Percentiles rank a stretch among this genome's conserved stretches.
These are phyloP conservation scores for Chaetura pelagica DNA, from an alignment of 2,113 vertebrate species.

Conservation along the genomic window DNA sequence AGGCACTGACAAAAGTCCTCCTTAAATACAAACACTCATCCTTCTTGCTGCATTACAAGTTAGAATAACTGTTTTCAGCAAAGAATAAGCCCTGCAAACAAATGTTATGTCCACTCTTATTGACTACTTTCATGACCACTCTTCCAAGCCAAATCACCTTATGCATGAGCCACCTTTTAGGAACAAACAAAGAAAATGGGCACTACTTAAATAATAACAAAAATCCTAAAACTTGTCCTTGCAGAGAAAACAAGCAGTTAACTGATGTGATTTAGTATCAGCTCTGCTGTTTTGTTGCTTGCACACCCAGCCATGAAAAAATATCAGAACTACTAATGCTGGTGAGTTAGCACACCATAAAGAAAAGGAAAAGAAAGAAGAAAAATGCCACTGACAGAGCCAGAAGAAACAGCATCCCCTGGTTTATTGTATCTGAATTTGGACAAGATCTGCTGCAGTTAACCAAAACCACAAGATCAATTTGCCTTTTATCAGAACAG, in stretches of 20 bases:
- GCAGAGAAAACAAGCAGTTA: background rate
- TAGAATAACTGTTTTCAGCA: background rate
- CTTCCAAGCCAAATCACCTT: background rate
- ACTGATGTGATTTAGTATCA: background rate
- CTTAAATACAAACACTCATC: background rate
- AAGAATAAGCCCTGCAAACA: background rate
- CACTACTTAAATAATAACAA: background rate
- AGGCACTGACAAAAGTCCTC: constrained; percentile 73
- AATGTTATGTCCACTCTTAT: background rate
- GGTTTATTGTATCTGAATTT: background rate
- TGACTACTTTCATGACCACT: background rate
- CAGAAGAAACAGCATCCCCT: background rate
- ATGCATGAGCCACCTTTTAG: constrained; percentile 48
- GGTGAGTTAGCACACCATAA: background rate
- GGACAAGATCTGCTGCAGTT: background rate
- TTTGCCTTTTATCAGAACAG: background rate
- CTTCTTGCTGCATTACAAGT: background rate
- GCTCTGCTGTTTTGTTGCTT: background rate
- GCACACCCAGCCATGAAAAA: background rate
- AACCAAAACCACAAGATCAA: background rate
- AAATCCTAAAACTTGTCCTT: background rate
- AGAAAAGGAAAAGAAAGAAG: background rate
- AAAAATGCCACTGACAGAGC: background rate
- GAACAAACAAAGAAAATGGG: background rate
- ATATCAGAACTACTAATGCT: background rate